These are phyloP conservation scores for Ruditapes philippinarum DNA, from an alignment of 1,140 invertebrate genomes.

Conservation along the genomic window DNA sequence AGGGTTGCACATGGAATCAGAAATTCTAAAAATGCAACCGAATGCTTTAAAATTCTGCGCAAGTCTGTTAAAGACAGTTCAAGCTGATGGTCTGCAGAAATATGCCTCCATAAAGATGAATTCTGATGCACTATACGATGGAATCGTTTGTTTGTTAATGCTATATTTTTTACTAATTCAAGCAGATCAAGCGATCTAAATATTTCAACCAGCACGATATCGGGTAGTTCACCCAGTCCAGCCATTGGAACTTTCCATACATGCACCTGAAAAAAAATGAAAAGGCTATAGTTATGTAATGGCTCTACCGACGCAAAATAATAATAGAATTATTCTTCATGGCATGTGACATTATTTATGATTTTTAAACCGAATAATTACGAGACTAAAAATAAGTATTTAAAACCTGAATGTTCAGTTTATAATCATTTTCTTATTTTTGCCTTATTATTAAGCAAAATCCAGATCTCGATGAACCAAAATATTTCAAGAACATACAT, in stretches of 20 bases:
- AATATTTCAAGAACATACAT: too few relatives aligned
- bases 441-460: too few relatives aligned
- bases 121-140: conserved; percentile 29
- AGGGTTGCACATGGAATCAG: conserved; percentile 28
- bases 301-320: not conserved
- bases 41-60: conserved; percentile 32
- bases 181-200: not conserved
- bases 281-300: not conserved
- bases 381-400: not conserved
- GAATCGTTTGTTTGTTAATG: not conserved
- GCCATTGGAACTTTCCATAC: conserved; percentile 1
- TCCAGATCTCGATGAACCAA: too few relatives aligned
- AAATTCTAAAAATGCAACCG: conserved; percentile 29
- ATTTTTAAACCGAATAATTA: not conserved
- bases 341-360: too few relatives aligned
- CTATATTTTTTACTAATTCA: conserved; percentile 26
- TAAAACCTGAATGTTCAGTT: not conserved
- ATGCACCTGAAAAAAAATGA: not conserved
- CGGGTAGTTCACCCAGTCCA: conserved; percentile 9
- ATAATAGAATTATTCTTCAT: not conserved
- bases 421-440: not conserved
- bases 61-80: not conserved
- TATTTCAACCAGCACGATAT: conserved; percentile 21
- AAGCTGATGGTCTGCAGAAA: conserved; percentile 14
- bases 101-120: conserved; percentile 41